Base-by-base conservation (phyloP, 2,888 invertebrate genomes). In the Oeneis ivallda region DNA sequence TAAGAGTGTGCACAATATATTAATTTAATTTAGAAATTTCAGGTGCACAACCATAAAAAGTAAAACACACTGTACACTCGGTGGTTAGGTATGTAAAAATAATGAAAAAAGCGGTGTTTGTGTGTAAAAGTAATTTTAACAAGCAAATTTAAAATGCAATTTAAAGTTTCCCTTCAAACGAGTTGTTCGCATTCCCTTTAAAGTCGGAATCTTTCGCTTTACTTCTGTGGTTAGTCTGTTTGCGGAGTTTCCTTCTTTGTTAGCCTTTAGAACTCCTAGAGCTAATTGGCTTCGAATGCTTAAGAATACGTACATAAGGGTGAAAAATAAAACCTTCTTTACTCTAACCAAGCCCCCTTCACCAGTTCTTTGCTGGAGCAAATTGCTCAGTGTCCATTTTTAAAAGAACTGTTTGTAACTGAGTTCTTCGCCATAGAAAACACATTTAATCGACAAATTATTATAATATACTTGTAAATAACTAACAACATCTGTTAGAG, bases 71-170 rank as follows among this genome's bases (percentile, higher is more conserved):
- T 17, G 37, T 61, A 43, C 50, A 47, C 39, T 58, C 56, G 45
- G 56, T 17, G 45, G 59, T 37, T 37, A 34, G 19, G n/a, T 47
- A 57, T 50, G 68, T 63, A 50, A 58, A 57, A 62, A 66, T 69
- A 69, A 64, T 69, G 57, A 41, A 64, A 66, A 61, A 62, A 17
- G 47, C 67, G 71, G 69, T 69, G 75, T 74, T 74, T 74, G 71
- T 74, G 71, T 74, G 71, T 67, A 65, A 73, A 72, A 73, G 71
- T 74, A 83, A 87, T 84, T 81, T 84, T 87, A 86, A 86, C 83
- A 80, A 86, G 83, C 72, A 76, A 86, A 85, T 87, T 88, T 88
- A 84, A 88, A 90, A 91, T 87, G 87, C 86, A 89, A 89, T 91
- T 86, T 87, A 89, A 89, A 90, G 84, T 89, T 90, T 79, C 72